These are phyloP conservation scores for Schizaphis graminum DNA, from an alignment of 2,888 invertebrate species.

Conservation along the genomic window DNA sequence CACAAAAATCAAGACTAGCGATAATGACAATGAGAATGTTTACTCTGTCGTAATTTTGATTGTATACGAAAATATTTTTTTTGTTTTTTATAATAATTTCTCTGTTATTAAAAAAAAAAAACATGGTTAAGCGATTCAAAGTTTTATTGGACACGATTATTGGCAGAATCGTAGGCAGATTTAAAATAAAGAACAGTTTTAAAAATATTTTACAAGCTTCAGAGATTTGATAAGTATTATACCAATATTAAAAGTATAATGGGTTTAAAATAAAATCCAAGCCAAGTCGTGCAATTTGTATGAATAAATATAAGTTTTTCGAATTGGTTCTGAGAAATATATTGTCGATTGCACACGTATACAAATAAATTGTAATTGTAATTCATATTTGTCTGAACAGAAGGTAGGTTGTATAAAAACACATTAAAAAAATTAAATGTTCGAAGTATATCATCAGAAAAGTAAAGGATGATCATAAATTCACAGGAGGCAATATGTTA, in stretches of 20 bases:
- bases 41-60: neutral
- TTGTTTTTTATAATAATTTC: neutral
- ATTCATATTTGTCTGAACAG: neutral
- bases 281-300: neutral
- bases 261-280: neutral
- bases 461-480: neutral
- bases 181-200: neutral
- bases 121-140: neutral
- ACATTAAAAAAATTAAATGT: neutral
- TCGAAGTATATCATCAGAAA: neutral
- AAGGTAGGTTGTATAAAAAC: neutral
- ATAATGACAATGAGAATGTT: neutral
- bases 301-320: neutral
- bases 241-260: neutral
- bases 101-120: neutral
- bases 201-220: neutral
- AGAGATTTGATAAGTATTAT: neutral
- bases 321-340: neutral
- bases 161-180: neutral
- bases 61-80: neutral
- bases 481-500: neutral
- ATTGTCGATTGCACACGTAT: neutral
- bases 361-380: neutral
- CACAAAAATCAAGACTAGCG: neutral
- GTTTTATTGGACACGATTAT: neutral